Evolutionary conservation across 2,797 vertebrate genomes (phyloP).

Genomic region (Myotis daubentonii): DNA sequence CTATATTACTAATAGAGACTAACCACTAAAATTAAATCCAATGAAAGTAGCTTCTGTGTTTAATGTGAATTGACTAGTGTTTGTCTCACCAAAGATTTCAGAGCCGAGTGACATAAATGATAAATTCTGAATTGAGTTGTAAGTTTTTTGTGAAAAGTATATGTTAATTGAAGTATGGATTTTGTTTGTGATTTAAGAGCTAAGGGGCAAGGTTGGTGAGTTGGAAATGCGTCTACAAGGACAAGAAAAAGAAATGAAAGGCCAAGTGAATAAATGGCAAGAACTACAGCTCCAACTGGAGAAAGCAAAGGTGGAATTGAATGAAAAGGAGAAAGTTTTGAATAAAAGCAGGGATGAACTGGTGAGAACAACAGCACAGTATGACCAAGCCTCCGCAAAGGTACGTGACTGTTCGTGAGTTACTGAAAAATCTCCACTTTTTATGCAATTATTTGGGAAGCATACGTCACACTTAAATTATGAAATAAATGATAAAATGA

Average conservation of each 20-base stretch:
- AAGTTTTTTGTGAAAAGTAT: not conserved
- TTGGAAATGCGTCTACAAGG: slow-evolving; percentile 87
- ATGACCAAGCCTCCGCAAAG: slow-evolving; percentile 89
- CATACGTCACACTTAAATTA: not conserved
- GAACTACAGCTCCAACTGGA: slow-evolving; percentile 90
- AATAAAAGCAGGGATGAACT: slow-evolving; percentile 90
- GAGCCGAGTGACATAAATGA: not conserved
- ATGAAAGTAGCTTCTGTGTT: not conserved
- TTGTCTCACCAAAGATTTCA: slow-evolving; percentile 18
- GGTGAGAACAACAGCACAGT: slow-evolving; percentile 85
- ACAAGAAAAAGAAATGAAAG: slow-evolving; percentile 90
- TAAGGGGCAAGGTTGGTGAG: slow-evolving; percentile 87
- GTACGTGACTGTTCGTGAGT: slow-evolving; percentile 80
- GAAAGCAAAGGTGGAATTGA: slow-evolving; percentile 88
- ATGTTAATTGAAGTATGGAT: not conserved
- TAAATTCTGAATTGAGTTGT: not conserved
- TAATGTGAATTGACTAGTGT: slow-evolving; percentile 4
- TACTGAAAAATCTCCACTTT: not conserved
- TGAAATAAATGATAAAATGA: not conserved
- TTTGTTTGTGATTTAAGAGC: slow-evolving; percentile 84
- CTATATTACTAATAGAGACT: too few relatives aligned
- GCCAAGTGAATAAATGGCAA: slow-evolving; percentile 87
- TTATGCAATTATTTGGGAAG: not conserved
- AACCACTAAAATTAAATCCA: not conserved
- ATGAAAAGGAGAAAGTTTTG: slow-evolving; percentile 90